Conservation (phyloP, 2,888 invertebrate species). For the Druceiella hillmani region DNA sequence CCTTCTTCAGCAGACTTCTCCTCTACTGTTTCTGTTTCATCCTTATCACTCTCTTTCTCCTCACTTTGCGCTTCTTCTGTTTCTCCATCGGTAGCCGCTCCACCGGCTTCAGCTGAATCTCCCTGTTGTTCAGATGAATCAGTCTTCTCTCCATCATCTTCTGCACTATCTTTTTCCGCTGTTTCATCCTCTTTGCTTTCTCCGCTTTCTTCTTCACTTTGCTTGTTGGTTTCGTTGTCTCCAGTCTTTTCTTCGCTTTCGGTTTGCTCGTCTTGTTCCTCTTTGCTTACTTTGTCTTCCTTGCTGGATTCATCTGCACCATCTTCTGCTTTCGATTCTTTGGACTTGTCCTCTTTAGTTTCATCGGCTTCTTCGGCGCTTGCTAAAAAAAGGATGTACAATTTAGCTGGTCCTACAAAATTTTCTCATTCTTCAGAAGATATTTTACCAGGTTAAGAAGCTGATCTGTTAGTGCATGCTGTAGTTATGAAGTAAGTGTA, state of each 20-base stretch:
- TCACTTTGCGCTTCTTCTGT: conserved; percentile 43
- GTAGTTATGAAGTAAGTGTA: too few species aligned
- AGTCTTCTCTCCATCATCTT: conserved; percentile 22
- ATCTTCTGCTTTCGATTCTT: conserved; percentile 27
- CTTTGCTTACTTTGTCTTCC: conserved; percentile 29
- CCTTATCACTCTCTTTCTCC: conserved; percentile 27
- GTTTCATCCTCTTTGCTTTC: conserved; percentile 30
- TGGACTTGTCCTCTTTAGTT: conserved; percentile 28
- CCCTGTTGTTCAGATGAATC: conserved; percentile 23
- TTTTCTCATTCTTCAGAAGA: conserved; percentile 12
- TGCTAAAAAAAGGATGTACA: too few species aligned
- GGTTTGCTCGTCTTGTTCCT: conserved; percentile 25
- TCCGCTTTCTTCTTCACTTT: conserved; percentile 27
- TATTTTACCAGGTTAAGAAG: too few species aligned
- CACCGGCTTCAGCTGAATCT: conserved; percentile 31
- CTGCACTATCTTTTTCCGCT: conserved; percentile 29
- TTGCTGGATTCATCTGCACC: conserved; percentile 29
- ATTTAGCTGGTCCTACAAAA: conserved; percentile 14
- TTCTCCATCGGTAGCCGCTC: conserved; percentile 42
- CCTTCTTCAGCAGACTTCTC: conserved; percentile 30
- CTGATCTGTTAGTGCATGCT: too few species aligned
- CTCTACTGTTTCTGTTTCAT: conserved; percentile 27
- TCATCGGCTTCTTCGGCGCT: conserved; percentile 25
- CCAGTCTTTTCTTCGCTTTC: conserved; percentile 20
- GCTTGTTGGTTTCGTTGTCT: conserved; percentile 22